Conservation (phyloP, 2,113 vertebrate species). For the Mormoops blainvillei region DNA sequence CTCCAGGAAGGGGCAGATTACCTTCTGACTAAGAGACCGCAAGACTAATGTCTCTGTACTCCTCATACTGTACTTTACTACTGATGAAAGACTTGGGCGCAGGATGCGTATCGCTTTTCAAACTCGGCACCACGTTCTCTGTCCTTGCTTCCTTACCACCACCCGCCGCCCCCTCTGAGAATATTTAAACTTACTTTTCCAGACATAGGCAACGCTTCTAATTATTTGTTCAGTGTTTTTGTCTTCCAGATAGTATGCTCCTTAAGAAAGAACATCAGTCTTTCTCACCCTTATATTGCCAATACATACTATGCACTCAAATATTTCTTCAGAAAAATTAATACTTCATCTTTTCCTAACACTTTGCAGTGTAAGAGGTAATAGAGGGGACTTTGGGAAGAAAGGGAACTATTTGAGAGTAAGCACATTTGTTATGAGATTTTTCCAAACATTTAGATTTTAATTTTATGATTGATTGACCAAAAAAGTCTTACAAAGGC, state of each 20-base stretch:
- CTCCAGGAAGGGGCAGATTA: neutral
- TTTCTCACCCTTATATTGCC: neutral
- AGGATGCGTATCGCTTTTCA: neutral
- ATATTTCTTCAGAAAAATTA: neutral
- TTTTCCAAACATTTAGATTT: neutral
- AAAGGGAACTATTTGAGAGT: neutral
- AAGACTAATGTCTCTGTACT: neutral
- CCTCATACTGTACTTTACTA: no score
- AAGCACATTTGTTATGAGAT: neutral
- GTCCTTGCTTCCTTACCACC: neutral
- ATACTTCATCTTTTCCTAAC: neutral
- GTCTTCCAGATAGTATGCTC: neutral
- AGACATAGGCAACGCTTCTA: neutral
- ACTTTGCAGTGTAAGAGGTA: neutral
- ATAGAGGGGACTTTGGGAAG: neutral
- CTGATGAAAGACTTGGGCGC: neutral
- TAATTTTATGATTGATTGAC: neutral
- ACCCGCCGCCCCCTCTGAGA: neutral
- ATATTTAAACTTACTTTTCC: neutral
- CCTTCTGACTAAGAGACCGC: fast-evolving
- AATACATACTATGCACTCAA: neutral
- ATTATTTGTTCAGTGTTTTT: neutral
- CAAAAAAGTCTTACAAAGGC: neutral
- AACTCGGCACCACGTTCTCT: neutral
- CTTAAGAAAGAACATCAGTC: neutral